These are phyloP conservation scores for Sceloporus tristichus DNA, from an alignment of 2,113 vertebrate species.

Conservation along the genomic window DNA sequence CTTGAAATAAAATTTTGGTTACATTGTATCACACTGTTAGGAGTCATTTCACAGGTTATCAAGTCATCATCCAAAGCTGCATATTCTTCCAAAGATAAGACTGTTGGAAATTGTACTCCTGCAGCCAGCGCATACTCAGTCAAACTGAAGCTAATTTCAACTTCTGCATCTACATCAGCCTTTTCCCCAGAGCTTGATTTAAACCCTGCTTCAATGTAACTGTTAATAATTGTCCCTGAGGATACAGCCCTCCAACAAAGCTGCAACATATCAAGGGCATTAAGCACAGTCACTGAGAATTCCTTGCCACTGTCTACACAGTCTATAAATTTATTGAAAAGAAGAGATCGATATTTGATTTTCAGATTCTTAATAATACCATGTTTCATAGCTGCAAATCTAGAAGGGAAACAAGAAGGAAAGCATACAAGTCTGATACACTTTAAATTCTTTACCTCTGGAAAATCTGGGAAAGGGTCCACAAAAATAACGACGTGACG, in stretches of 20 bases:
- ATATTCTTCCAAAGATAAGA: conserved; percentile 73
- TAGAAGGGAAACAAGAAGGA: conserved; percentile 66
- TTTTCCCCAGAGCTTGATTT: conserved; percentile 61
- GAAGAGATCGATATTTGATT: conserved; percentile 73
- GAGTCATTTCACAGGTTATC: conserved; percentile 56
- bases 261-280: conserved; percentile 74
- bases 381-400: conserved; percentile 61
- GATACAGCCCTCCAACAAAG: conserved; percentile 73
- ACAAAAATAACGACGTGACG: conserved; percentile 71
- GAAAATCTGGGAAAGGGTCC: conserved; percentile 68
- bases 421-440: conserved; percentile 71
- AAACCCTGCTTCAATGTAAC: conserved; percentile 66
- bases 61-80: conserved; percentile 71
- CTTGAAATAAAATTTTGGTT: conserved; percentile 35
- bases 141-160: conserved; percentile 58
- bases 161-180: neutral
- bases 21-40: neutral
- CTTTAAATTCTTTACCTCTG: conserved; percentile 73
- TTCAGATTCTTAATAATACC: conserved; percentile 74
- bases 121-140: conserved; percentile 61
- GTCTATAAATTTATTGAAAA: conserved; percentile 75
- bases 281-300: conserved; percentile 71
- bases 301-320: conserved; percentile 73
- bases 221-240: conserved; percentile 64
- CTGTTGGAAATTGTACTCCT: conserved; percentile 74